phyloP scores from a whole-genome alignment of 2,888 invertebrate genomes.

The Laothoe populi region DNA sequence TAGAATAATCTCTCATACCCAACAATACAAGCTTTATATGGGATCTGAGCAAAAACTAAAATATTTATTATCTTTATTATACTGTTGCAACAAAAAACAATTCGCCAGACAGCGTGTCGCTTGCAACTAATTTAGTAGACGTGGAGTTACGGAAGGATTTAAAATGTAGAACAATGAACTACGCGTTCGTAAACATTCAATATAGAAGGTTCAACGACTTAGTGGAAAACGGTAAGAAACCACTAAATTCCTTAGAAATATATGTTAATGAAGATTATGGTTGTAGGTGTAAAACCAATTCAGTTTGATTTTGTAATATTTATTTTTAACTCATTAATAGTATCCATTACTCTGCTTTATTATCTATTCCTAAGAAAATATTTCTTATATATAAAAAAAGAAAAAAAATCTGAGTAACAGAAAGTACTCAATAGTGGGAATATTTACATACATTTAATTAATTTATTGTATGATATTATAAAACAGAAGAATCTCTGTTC shows the following conservation, averaged over 20 bases:
- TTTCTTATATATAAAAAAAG: too few species aligned
- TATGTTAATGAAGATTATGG: not conserved
- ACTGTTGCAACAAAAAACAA: slow-evolving; percentile 47
- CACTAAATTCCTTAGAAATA: slow-evolving; percentile 2
- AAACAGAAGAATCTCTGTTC: too few species aligned
- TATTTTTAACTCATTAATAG: too few species aligned
- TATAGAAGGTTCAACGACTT: not conserved
- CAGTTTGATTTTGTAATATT: not conserved
- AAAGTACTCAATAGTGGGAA: too few species aligned
- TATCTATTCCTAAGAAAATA: too few species aligned
- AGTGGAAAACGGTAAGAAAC: not conserved
- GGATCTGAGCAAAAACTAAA: slow-evolving; percentile 58
- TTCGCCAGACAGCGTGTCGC: slow-evolving; percentile 78
- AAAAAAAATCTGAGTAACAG: too few species aligned
- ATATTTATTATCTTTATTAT: slow-evolving; percentile 51
- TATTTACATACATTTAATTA: too few species aligned
- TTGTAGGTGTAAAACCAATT: not conserved
- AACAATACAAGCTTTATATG: slow-evolving; percentile 41
- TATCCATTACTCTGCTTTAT: too few species aligned
- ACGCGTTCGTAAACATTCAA: not conserved
- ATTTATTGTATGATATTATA: too few species aligned
- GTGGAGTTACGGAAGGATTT: slow-evolving; percentile 53
- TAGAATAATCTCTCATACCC: not conserved
- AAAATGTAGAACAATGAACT: slow-evolving; percentile 8
- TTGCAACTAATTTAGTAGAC: slow-evolving; percentile 57